A percentile compares a stretch with the other conserved stretches of the same genome.
phyloP scores from a whole-genome alignment of 2,888 invertebrate species.

The Microplitis deprimator region DNA sequence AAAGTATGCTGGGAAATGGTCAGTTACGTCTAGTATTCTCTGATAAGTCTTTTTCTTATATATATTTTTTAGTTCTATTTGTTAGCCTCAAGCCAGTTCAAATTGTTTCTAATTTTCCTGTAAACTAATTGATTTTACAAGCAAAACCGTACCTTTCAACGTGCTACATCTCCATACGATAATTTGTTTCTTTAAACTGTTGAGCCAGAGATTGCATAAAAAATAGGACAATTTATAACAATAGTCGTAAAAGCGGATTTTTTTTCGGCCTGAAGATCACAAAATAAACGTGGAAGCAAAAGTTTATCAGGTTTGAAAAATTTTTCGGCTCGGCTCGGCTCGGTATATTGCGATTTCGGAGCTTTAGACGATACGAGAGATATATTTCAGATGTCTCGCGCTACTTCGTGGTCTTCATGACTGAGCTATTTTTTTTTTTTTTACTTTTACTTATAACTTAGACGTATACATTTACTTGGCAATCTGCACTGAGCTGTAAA shows the following conservation, averaged over 20 bases:
- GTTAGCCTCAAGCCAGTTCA: neutral
- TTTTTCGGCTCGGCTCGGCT: slow-evolving; percentile 28
- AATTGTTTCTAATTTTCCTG: neutral
- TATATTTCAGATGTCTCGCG: slow-evolving; percentile 23
- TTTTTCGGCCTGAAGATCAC: neutral
- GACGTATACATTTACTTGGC: neutral
- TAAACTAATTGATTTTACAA: slow-evolving; percentile 1
- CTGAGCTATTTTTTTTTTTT: neutral
- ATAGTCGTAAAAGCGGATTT: neutral
- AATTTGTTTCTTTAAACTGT: no score
- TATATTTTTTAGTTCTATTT: neutral
- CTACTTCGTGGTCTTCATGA: neutral
- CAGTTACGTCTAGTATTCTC: slow-evolving; percentile 14
- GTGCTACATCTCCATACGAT: no score
- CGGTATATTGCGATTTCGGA: slow-evolving; percentile 35
- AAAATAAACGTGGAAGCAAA: neutral
- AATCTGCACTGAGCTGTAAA: neutral
- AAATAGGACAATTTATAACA: neutral
- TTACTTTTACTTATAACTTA: neutral
- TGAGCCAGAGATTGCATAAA: neutral
- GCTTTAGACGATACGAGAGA: slow-evolving; percentile 20
- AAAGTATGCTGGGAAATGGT: slow-evolving; percentile 19
- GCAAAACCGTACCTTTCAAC: no score
- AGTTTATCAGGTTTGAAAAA: slow-evolving; percentile 28
- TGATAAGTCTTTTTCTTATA: slow-evolving; percentile 2